These are phyloP conservation scores for Cariama cristata DNA, from an alignment of 2,113 vertebrate species.

Conservation along the genomic window DNA sequence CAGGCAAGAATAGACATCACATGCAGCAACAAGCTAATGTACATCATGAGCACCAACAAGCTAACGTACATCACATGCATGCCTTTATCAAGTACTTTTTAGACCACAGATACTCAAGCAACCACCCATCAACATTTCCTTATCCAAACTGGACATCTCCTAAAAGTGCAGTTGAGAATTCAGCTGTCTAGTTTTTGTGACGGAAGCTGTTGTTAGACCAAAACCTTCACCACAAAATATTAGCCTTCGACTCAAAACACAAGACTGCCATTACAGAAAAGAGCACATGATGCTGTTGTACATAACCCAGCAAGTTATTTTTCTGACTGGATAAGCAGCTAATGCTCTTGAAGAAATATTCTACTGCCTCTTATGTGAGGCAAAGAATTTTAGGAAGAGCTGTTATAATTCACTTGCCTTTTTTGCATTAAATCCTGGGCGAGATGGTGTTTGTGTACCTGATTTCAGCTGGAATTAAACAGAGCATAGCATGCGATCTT, in stretches of 20 bases:
- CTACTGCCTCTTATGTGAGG: rapidly evolving
- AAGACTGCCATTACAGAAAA: background rate
- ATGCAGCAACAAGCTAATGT: background rate
- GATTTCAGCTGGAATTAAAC: background rate
- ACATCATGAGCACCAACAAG: background rate
- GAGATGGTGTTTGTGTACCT: background rate
- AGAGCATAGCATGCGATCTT: rapidly evolving
- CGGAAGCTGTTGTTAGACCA: background rate
- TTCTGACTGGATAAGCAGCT: background rate
- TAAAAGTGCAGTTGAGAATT: background rate
- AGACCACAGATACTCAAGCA: background rate
- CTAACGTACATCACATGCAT: background rate
- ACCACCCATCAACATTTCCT: background rate
- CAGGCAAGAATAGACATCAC: background rate
- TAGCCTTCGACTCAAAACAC: background rate
- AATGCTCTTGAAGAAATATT: background rate
- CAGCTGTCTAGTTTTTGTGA: background rate
- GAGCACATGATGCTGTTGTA: background rate
- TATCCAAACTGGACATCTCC: background rate
- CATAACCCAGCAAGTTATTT: background rate
- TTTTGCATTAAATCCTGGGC: background rate
- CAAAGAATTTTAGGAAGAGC: background rate
- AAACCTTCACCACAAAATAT: background rate
- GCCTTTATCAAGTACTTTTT: background rate
- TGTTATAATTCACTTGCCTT: background rate